Evolutionary conservation across 2,113 vertebrate species (phyloP).

Genomic region (Thamnaconus septentrionalis): DNA sequence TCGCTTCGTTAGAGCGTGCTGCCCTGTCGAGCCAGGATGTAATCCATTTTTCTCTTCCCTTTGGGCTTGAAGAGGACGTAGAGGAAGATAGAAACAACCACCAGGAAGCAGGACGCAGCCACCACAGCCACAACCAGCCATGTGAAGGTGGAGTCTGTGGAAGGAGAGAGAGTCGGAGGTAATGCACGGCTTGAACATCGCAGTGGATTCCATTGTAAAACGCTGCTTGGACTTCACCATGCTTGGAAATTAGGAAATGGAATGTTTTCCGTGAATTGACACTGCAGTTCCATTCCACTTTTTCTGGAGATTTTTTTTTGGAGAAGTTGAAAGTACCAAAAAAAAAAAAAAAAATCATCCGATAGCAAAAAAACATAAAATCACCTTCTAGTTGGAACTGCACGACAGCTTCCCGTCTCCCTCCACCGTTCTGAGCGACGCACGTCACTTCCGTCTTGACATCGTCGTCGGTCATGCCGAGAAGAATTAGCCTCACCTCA

Average conservation of each 20-base stretch:
- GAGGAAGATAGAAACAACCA: conserved; percentile 45
- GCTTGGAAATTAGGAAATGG: too few species aligned
- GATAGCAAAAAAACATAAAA: too few species aligned
- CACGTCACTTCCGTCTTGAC: conserved; percentile 80
- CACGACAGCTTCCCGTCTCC: conserved; percentile 72
- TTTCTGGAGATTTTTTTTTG: too few species aligned
- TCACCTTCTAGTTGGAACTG: conserved; percentile 83
- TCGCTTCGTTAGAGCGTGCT: conserved; percentile 43
- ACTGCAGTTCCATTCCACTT: too few species aligned
- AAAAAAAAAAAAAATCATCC: too few species aligned
- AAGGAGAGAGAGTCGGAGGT: background rate
- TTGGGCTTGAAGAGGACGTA: conserved; percentile 50
- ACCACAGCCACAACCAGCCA: conserved; percentile 34
- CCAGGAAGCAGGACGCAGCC: conserved; percentile 43
- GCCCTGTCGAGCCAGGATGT: conserved; percentile 56
- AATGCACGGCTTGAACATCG: background rate
- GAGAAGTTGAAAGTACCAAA: too few species aligned
- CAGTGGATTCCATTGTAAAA: background rate
- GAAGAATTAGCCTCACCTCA: conserved; percentile 79
- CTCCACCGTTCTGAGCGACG: conserved; percentile 70
- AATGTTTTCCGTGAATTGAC: too few species aligned
- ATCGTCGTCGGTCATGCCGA: conserved; percentile 79
- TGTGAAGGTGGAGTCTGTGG: conserved; percentile 49
- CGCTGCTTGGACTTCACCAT: too few species aligned
- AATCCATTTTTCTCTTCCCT: conserved; percentile 48